Conservation (phyloP, 2,113 vertebrate genomes). For the Lophura nycthemera region DNA sequence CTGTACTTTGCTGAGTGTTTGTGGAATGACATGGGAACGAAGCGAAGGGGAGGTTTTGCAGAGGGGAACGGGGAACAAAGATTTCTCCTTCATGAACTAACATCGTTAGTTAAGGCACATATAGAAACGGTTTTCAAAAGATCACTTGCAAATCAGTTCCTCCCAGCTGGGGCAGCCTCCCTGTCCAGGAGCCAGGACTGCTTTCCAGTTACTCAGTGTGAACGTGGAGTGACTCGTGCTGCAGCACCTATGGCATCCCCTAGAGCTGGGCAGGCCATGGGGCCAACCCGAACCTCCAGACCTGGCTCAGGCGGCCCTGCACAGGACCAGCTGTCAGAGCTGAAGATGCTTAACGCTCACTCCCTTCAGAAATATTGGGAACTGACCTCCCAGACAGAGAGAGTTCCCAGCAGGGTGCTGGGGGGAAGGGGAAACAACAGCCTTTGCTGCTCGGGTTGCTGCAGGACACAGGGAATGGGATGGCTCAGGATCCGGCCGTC, state of each 20-base stretch:
- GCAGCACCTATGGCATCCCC: background rate
- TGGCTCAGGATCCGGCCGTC: constrained; percentile 26
- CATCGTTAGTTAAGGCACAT: constrained; percentile 63
- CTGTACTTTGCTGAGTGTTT: background rate
- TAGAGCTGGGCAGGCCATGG: background rate
- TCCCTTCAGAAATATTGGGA: background rate
- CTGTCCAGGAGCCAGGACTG: background rate
- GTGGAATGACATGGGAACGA: background rate
- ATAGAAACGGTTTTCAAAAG: constrained; percentile 39
- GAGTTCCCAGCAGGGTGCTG: background rate
- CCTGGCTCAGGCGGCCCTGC: background rate
- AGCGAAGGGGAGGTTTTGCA: background rate
- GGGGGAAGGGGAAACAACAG: background rate
- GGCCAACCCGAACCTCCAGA: background rate
- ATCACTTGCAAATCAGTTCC: constrained; percentile 45
- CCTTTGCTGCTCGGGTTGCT: background rate
- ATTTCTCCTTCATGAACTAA: background rate
- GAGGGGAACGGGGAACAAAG: background rate
- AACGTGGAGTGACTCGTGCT: background rate
- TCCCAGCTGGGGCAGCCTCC: background rate
- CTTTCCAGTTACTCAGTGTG: constrained; percentile 11
- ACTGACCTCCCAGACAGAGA: background rate
- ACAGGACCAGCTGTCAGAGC: background rate
- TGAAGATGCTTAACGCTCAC: background rate
- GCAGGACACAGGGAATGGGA: background rate